Base-by-base conservation (phyloP, 2,888 invertebrate species). In the Pachycephus smyrnensis region DNA sequence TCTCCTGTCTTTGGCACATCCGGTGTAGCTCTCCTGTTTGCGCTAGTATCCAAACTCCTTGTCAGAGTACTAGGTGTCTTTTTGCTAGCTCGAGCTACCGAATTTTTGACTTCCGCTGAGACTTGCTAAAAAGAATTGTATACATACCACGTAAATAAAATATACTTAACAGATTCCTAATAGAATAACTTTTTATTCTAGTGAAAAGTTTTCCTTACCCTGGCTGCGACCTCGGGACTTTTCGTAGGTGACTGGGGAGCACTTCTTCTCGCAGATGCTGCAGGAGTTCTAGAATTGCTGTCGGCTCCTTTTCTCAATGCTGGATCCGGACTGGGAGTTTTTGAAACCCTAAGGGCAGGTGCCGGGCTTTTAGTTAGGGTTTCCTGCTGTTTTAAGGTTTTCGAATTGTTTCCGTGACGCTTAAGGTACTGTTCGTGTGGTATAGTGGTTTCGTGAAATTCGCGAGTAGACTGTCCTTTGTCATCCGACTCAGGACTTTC, bases 291-390 rank as follows among this genome's bases (percentile, higher is more conserved):
- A 1, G 78, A 74, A 68, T 81, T 79, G 74, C 80, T 82, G 36
- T 85, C 83, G 71, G 68, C 69, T 73, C 77, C 71, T 77, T 82
- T 88, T 78, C 81, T 82, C 69, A 55, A 75, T 3, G 79, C 77
- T 36, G 82, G 75, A 79, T 89, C 86, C n/a, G 88, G 88, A 80
- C 87, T 88, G 75, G 86, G 86, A 83, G 85, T 86, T 79, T 88
- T 88, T 80, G 79, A 80, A 37, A 87, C 80, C 85, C 88, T 89
- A 81, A 75, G 40, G 71, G 71, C 30, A 69, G 55, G 69, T 71
- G 69, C 68, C n/a, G 71, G 31, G 23, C 33, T 23, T 68, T 75
- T 75, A 75, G n/a, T 68, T 30, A 36, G 37, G 33, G 74, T 74
- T 74, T 33, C 31, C 12, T 74, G 30, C 23, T 30, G 71, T 31